Evolutionary conservation across 64 coral and sea anemone species (phyloP).

Genomic region (Cladopsammia gracilis): DNA sequence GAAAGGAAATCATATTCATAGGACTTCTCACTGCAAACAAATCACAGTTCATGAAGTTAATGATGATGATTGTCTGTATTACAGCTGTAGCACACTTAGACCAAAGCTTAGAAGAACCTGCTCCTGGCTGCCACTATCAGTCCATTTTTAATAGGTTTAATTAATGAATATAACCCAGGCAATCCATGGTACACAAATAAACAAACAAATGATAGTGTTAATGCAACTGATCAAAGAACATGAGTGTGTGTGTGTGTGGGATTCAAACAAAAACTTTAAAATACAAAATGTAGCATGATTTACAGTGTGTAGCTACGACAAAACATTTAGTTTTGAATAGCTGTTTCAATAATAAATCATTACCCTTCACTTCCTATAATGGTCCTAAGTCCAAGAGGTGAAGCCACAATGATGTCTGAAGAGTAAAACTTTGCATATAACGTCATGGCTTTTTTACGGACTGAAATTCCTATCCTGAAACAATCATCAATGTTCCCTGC

Average conservation of each 20-base stretch:
- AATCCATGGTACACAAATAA: too few relatives aligned
- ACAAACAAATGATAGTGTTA: too few relatives aligned
- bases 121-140: too few relatives aligned
- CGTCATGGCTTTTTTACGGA: conserved; percentile 81
- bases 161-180: too few relatives aligned
- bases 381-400: conserved; percentile 89
- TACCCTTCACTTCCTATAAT: conserved; percentile 88
- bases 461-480: conserved; percentile 86
- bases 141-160: too few relatives aligned
- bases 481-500: conserved; percentile 97
- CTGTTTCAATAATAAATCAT: neutral
- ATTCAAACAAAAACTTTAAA: too few relatives aligned
- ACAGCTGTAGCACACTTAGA: too few relatives aligned
- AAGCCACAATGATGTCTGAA: conserved; percentile 90
- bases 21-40: conserved; percentile 80
- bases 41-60: neutral
- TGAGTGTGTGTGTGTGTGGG: too few relatives aligned
- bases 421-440: conserved; percentile 92
- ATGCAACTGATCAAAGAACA: too few relatives aligned
- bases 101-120: too few relatives aligned
- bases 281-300: too few relatives aligned
- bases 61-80: too few relatives aligned
- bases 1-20: conserved; percentile 93
- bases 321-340: neutral
- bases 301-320: neutral